Base-by-base conservation (phyloP, 23 tunicate genomes). In the Botrylloides violaceus region DNA sequence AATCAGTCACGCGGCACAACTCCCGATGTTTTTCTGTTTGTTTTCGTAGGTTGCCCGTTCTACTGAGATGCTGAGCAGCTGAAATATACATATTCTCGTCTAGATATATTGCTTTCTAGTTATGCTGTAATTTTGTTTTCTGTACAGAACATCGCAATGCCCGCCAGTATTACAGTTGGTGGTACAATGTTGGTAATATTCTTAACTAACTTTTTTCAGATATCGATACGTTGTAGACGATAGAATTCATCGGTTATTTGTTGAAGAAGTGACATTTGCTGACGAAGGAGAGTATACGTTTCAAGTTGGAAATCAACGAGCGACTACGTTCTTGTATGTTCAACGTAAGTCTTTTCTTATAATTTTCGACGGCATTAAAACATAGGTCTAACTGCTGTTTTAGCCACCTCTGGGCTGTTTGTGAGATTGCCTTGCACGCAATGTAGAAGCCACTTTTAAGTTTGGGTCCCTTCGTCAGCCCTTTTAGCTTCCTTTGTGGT, bases 231-330 rank as follows among this genome's bases (percentile, higher is more conserved):
- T 70, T 38, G 71, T 73, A 6, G 95, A 81, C 64, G 76, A 76
- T 43, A 58, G 78, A 21, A 80, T 78, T 0, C 98, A 93, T 68
- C 61, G 78, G 1, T 50, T 93, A 1, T 37, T 64, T 34, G 81
- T 93, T 0, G 80, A 93, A 32, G 76, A 81, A 62, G 82, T 86
- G 6, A 38, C 57, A 22, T 81, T 93, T 34, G 59, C 63, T 31
- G 98, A 93, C 76, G 81, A 84, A 28, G 98, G 98, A 22, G 98
- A 93, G 77, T 93, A 93, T 66, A 77, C 81, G 22, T 93, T 93
- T 57, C 70, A 93, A 77, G 81, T 82, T 2, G 98, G 81, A 50
- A 83, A 65, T 32, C 94, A 85, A 43, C 56, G 55, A 30, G 75
- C 89, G 23, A 93, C 94, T 30, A 64, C 94, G 22, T 93, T 84